Conservation (phyloP, 2,888 invertebrate species). For the Andricus quercusramuli region DNA sequence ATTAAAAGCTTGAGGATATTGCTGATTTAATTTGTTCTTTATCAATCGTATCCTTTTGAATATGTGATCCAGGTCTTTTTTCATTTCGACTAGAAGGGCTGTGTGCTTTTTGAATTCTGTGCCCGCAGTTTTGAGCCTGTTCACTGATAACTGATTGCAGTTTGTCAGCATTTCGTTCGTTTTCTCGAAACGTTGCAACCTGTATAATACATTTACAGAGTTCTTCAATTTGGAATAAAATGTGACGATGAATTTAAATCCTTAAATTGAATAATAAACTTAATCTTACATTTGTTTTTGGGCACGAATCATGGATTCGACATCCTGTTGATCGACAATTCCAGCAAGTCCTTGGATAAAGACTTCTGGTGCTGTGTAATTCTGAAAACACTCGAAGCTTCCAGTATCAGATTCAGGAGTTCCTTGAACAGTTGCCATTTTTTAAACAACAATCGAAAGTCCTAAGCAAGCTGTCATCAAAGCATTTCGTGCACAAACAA, state of each 20-base stretch:
- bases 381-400: slow-evolving; percentile 93
- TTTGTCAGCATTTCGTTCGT: slow-evolving; percentile 99
- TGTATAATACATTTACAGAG: slow-evolving; percentile 77
- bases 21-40: slow-evolving; percentile 87
- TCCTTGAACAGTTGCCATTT: slow-evolving; percentile 76
- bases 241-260: not conserved
- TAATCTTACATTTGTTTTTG: slow-evolving; percentile 93
- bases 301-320: slow-evolving; percentile 92
- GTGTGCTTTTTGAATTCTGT: slow-evolving; percentile 96
- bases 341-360: slow-evolving; percentile 96
- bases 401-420: slow-evolving; percentile 80
- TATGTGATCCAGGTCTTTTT: slow-evolving; percentile 95
- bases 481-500: not conserved
- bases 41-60: slow-evolving; percentile 94
- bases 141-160: slow-evolving; percentile 95
- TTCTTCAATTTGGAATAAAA: slow-evolving; percentile 3
- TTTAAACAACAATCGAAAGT: slow-evolving; percentile 6
- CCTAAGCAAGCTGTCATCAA: not conserved
- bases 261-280: slow-evolving; percentile 19
- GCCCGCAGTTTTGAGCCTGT: slow-evolving; percentile 90
- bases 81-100: slow-evolving; percentile 92
- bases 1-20: slow-evolving; percentile 76
- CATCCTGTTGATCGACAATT: slow-evolving; percentile 94
- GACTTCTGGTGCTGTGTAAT: slow-evolving; percentile 93
- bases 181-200: slow-evolving; percentile 97